Evolutionary conservation across 1,140 invertebrate species (phyloP).

Genomic region (Holcopasites calliopsidis): DNA sequence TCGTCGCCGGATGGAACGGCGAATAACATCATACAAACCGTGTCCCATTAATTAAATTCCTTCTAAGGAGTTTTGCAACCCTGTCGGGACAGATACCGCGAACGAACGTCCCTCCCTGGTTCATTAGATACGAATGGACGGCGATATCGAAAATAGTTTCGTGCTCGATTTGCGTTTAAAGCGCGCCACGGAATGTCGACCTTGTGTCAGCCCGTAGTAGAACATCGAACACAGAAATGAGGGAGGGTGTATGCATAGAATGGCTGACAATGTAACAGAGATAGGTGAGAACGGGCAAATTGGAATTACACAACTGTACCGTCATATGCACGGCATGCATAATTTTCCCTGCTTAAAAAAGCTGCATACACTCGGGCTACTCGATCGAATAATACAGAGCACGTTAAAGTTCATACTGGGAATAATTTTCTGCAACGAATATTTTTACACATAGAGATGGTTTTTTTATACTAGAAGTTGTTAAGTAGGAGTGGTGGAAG

Average conservation of each 20-base stretch:
- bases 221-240: slow-evolving; percentile 21
- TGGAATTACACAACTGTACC: background rate
- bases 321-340: background rate
- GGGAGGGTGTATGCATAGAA: background rate
- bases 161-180: slow-evolving; percentile 64
- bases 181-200: slow-evolving; percentile 51
- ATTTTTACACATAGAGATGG: too few species aligned
- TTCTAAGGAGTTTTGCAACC: slow-evolving; percentile 68
- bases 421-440: background rate
- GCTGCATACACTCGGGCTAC: background rate
- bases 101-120: slow-evolving; percentile 57
- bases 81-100: slow-evolving; percentile 51
- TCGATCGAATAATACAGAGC: background rate
- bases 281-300: background rate
- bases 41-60: slow-evolving; percentile 77
- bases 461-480: too few species aligned
- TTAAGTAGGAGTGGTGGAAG: too few species aligned
- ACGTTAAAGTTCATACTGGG: background rate
- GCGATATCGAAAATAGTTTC: slow-evolving; percentile 73
- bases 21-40: slow-evolving; percentile 75
- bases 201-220: slow-evolving; percentile 8
- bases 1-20: slow-evolving; percentile 40
- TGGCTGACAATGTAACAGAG: background rate
- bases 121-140: slow-evolving; percentile 69
- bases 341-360: background rate